Percentiles rank a stretch among this genome's conserved stretches.
Evolutionary conservation across 2,888 invertebrate species (phyloP).

Genomic region (Liopterus haemorrhoidalis): DNA sequence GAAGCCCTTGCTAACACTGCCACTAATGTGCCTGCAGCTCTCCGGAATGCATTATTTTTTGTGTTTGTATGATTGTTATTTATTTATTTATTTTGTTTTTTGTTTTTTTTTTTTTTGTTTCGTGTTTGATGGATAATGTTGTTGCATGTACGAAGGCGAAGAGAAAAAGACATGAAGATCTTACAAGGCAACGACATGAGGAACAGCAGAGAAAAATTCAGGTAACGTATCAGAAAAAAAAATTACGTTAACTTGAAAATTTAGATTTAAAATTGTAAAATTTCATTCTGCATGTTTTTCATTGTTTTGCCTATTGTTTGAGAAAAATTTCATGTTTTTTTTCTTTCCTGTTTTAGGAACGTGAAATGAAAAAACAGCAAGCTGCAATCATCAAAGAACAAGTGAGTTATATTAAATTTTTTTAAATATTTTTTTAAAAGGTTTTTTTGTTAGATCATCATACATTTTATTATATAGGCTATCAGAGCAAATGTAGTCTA

Average conservation of each 20-base stretch:
- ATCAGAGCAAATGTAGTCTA: too few species aligned
- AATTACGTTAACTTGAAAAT: neutral
- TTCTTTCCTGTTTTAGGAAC: slow-evolving; percentile 64
- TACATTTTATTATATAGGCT: too few species aligned
- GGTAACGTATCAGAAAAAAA: slow-evolving; percentile 48
- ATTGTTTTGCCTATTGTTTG: slow-evolving; percentile 16
- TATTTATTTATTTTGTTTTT: slow-evolving; percentile 17
- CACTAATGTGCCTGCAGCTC: too few species aligned
- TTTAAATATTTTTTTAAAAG: slow-evolving; percentile 27
- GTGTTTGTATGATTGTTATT: slow-evolving; percentile 12
- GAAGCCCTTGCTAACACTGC: too few species aligned
- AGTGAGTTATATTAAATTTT: slow-evolving; percentile 52
- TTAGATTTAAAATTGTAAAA: too few species aligned
- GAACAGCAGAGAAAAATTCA: slow-evolving; percentile 81
- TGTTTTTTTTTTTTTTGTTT: slow-evolving; percentile 12
- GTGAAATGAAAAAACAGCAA: slow-evolving; percentile 85
- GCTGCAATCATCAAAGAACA: slow-evolving; percentile 85
- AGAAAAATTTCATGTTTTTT: slow-evolving; percentile 16
- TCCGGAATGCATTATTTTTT: too few species aligned
- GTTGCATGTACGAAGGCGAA: slow-evolving; percentile 69
- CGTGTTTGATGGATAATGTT: too few species aligned
- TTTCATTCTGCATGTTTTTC: neutral
- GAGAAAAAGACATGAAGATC: slow-evolving; percentile 76
- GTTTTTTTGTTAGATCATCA: too few species aligned
- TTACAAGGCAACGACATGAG: slow-evolving; percentile 76